Evolutionary conservation across 2,797 vertebrate genomes (phyloP), one percentile per base, ranked within the genome.

Genomic region (Sebastiscus albofasciatus): DNA sequence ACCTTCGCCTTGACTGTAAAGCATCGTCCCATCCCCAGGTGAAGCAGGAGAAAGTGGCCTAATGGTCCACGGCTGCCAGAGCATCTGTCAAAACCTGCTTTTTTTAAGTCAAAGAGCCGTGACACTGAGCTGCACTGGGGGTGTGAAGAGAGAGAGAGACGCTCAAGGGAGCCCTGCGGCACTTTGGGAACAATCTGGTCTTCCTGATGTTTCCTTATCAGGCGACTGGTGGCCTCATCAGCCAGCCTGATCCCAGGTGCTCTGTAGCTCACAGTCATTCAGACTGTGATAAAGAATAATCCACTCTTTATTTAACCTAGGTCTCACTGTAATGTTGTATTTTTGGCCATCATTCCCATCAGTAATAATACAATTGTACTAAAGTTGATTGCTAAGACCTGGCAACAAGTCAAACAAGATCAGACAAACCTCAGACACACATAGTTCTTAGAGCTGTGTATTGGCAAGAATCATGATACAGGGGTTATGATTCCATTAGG

Each of bases 11-110:
- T 20, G 0, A 11, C 31, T 58, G 71, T 46, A 83, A 42, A 72
- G 56, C 46, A 7, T 27, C 13, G 5, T 81, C 61, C 61, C 42
- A 0, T 56, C 64, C 68, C 20, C 52, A 31, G 79, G 60, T 69
- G 81, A 68, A 60, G 55, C 52, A 31, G 36, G 61, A 84, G 65
- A 83, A 80, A 77, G 82, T 72, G 66, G 52, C 75, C 77, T 87
- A 80, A 88, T 83, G 77, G 71, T 69, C 46, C 75, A 4, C 55
- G 20, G 79, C 81, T 83, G 80, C 81, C 74, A 69, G 60, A 80
- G 76, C 75, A 68, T 73, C 84, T 80, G 55, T 78, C 83, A 72
- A 67, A 33, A 83, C 16, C 67, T 8, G 52, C 31, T 52, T 78
- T 26, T 75, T 65, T 29, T 13, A 54, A 34, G 74, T 64, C 42